A percentile compares a stretch with the other conserved stretches of the same genome.
phyloP scores from a whole-genome alignment of 2,113 vertebrate genomes.

The Phocoena sinus region DNA sequence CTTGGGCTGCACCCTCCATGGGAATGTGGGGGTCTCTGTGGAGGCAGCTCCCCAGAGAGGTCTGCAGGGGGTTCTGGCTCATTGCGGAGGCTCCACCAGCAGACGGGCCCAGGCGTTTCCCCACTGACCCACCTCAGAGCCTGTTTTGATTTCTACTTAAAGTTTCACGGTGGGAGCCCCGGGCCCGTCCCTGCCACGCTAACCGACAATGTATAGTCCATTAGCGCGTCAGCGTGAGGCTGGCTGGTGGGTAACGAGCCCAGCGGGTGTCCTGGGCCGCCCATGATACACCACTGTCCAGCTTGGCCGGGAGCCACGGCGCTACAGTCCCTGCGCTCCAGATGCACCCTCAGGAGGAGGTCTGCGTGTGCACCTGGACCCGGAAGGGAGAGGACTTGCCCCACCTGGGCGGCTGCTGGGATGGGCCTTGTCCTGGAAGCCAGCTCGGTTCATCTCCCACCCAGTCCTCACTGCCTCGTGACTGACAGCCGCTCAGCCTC shows the following conservation, averaged over 20 bases:
- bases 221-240: slow-evolving; percentile 91
- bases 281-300: slow-evolving; percentile 89
- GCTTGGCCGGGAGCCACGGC: not conserved
- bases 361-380: rapidly evolving
- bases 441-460: rapidly evolving
- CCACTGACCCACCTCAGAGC: slow-evolving; percentile 77
- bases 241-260: slow-evolving; percentile 91
- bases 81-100: rapidly evolving
- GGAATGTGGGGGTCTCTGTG: rapidly evolving
- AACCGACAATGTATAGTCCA: slow-evolving; percentile 95
- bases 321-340: rapidly evolving
- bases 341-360: rapidly evolving
- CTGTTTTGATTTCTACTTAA: slow-evolving; percentile 98
- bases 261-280: slow-evolving; percentile 85
- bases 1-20: rapidly evolving
- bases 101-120: slow-evolving; percentile 48
- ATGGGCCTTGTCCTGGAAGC: not conserved
- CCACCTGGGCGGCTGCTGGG: not conserved
- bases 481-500: not conserved
- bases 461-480: not conserved
- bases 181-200: slow-evolving; percentile 80
- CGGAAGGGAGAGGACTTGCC: too few species aligned
- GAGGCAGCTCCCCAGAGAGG: not conserved
- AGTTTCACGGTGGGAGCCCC: slow-evolving; percentile 92
- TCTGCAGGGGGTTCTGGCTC: not conserved